phyloP scores from a whole-genome alignment of 2,888 invertebrate genomes.

The Nomada lathburiana region DNA sequence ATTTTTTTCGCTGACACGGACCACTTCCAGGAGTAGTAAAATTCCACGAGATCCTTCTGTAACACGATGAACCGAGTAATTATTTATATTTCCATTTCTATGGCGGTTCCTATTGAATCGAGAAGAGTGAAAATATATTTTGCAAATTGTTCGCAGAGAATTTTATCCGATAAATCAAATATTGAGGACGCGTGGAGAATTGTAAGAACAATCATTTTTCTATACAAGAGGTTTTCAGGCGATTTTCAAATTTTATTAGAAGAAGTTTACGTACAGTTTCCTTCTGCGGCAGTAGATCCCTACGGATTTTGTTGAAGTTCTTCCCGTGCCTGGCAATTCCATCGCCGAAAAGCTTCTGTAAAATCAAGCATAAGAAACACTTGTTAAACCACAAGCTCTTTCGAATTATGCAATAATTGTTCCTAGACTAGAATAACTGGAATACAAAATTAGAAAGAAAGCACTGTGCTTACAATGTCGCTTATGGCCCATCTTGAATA shows the following conservation, averaged over 20 bases:
- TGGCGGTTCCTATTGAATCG: background rate
- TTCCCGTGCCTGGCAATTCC: conserved; percentile 40
- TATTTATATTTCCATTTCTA: background rate
- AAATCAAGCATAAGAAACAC: background rate
- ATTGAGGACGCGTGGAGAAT: too few relatives aligned
- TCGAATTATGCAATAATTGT: background rate
- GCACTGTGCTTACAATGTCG: conserved; percentile 28
- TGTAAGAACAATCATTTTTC: too few relatives aligned
- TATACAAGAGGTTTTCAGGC: too few relatives aligned
- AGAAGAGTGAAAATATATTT: too few relatives aligned
- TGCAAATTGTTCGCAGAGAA: too few relatives aligned
- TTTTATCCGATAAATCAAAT: too few relatives aligned
- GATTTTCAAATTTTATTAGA: too few relatives aligned
- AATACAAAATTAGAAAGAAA: too few relatives aligned
- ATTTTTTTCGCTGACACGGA: conserved; percentile 36
- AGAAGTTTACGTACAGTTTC: conserved; percentile 33
- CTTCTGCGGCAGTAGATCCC: conserved; percentile 28
- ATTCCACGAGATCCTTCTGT: conserved; percentile 57
- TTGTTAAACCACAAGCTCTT: background rate
- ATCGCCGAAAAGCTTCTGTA: conserved; percentile 41
- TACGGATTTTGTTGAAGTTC: conserved; percentile 37
- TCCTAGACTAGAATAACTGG: too few relatives aligned
- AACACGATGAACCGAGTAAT: background rate
- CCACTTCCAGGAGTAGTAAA: conserved; percentile 62
- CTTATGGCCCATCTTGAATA: conserved; percentile 13